A percentile compares a stretch with the other conserved stretches of the same genome.
Conservation (phyloP, 53 echinoderm and acorn worm species). For the Hippasteria phrygiana region DNA sequence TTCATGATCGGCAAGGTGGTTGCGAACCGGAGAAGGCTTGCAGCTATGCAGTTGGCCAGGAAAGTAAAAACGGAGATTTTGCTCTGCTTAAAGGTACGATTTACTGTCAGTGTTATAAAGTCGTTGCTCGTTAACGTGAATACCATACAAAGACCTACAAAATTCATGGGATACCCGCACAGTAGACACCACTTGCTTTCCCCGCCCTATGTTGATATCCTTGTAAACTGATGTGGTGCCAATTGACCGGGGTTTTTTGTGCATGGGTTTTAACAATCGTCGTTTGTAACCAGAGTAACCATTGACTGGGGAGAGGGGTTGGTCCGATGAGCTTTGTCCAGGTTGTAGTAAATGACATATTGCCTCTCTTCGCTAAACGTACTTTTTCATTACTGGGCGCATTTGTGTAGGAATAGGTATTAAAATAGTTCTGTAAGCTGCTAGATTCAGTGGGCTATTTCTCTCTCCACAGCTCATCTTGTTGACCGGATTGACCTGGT, state of each 20-base stretch:
- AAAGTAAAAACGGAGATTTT: conserved; percentile 53
- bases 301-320: too few species aligned
- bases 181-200: too few species aligned
- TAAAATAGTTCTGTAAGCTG: neutral
- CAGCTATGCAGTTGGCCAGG: conserved; percentile 48
- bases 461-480: neutral
- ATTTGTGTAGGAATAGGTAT: neutral
- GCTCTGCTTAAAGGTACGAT: conserved; percentile 66
- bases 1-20: conserved; percentile 54
- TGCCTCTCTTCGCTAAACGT: too few species aligned
- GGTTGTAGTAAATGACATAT: too few species aligned
- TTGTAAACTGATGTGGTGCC: too few species aligned
- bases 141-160: neutral
- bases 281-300: too few species aligned
- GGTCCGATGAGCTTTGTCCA: too few species aligned
- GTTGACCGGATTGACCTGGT: conserved; percentile 33
- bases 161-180: neutral
- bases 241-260: too few species aligned
- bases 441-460: neutral
- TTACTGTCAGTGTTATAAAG: neutral
- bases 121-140: neutral
- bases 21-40: conserved; percentile 47
- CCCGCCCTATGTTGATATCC: too few species aligned
- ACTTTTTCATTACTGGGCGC: neutral
- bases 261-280: too few species aligned